phyloP scores from a whole-genome alignment of 2,888 invertebrate genomes.

The Herminia tarsipennalis region DNA sequence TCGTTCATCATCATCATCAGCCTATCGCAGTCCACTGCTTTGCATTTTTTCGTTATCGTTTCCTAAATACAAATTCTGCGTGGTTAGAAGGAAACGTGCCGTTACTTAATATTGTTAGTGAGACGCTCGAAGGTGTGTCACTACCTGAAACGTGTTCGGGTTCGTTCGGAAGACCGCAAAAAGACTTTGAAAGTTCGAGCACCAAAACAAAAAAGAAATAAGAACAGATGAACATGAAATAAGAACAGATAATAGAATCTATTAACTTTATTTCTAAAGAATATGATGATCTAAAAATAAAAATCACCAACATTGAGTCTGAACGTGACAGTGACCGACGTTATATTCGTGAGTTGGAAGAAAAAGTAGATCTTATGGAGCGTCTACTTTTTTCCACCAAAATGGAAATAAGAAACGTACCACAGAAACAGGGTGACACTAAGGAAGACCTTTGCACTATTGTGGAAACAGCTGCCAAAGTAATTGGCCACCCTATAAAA shows the following conservation, averaged over 20 bases:
- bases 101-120: no score
- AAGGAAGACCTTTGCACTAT: neutral
- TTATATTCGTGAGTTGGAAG: slow-evolving; percentile 2
- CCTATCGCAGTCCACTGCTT: no score
- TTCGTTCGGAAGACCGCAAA: no score
- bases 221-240: no score
- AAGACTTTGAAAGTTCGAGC: no score
- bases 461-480: neutral
- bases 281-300: neutral
- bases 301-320: neutral
- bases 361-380: neutral
- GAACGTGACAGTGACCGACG: neutral
- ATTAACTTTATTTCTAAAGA: neutral
- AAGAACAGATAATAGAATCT: slow-evolving; percentile 1
- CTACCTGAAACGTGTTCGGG: no score
- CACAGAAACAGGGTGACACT: neutral
- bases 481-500: neutral
- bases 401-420: slow-evolving; percentile 2
- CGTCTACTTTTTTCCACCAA: neutral
- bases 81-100: no score
- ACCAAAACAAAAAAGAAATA: no score
- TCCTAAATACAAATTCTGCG: no score
- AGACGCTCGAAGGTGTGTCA: no score
- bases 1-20: no score
- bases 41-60: no score